These are phyloP conservation scores for Alcedo atthis DNA, from an alignment of 2,797 vertebrate species.

Conservation along the genomic window DNA sequence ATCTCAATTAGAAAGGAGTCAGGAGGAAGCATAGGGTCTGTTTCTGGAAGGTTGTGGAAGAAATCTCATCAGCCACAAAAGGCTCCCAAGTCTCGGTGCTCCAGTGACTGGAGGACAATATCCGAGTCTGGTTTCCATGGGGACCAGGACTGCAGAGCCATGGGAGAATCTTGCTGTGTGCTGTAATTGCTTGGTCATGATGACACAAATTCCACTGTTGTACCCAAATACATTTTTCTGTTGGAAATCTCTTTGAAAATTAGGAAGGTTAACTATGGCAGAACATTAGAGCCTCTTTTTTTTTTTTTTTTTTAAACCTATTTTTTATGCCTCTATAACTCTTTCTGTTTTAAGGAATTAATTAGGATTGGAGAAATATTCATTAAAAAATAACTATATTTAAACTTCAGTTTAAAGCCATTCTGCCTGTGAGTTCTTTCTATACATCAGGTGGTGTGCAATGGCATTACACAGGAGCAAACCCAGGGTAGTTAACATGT, in stretches of 20 bases:
- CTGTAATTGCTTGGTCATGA: slow-evolving; percentile 75
- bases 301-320: not conserved
- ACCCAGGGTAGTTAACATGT: not conserved
- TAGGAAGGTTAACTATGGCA: not conserved
- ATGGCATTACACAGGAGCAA: not conserved
- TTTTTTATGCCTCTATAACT: not conserved
- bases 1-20: slow-evolving; percentile 91
- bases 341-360: slow-evolving; percentile 21
- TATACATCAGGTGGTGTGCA: rapidly evolving
- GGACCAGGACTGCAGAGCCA: slow-evolving; percentile 80
- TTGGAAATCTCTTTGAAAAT: slow-evolving; percentile 54
- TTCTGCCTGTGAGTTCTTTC: not conserved
- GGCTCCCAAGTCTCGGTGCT: slow-evolving; percentile 82
- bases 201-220: slow-evolving; percentile 74
- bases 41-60: slow-evolving; percentile 84
- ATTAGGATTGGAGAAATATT: not conserved
- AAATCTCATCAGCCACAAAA: slow-evolving; percentile 89
- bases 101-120: slow-evolving; percentile 83
- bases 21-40: slow-evolving; percentile 81
- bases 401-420: not conserved
- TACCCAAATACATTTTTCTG: slow-evolving; percentile 66
- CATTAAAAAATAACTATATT: not conserved
- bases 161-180: slow-evolving; percentile 75
- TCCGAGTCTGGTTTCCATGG: slow-evolving; percentile 88
- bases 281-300: not conserved